Evolutionary conservation across 2,888 invertebrate species (phyloP).

Genomic region (Leucophenga maculata): DNA sequence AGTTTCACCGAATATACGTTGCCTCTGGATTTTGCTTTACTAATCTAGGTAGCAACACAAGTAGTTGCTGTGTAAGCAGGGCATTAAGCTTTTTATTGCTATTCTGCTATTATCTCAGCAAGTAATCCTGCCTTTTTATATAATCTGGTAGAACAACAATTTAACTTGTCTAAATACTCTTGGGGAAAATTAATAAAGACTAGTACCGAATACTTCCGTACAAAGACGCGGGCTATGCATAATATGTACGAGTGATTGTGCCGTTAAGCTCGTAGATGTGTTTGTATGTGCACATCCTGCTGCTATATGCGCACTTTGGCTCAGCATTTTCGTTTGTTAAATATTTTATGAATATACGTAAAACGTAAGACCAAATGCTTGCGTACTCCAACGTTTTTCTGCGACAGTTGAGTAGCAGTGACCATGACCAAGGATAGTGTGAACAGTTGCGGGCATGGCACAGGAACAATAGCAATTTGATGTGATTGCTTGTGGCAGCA

Average conservation of each 20-base stretch:
- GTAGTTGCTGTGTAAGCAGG: too few species aligned
- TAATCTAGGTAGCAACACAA: too few species aligned
- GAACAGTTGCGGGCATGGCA: not conserved
- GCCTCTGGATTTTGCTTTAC: too few species aligned
- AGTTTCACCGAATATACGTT: too few species aligned
- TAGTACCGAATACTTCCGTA: too few species aligned
- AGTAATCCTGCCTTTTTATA: too few species aligned
- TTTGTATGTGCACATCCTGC: not conserved
- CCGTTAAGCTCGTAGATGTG: not conserved
- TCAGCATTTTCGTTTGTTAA: slow-evolving; percentile 38
- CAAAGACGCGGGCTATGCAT: not conserved
- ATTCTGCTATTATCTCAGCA: too few species aligned
- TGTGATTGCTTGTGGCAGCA: slow-evolving; percentile 46
- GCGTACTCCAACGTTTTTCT: not conserved
- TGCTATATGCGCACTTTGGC: not conserved
- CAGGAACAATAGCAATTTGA: slow-evolving; percentile 42
- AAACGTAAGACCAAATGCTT: slow-evolving; percentile 32
- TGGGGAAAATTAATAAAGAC: too few species aligned
- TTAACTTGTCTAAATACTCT: too few species aligned
- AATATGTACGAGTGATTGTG: not conserved
- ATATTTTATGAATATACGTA: slow-evolving; percentile 57
- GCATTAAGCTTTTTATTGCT: too few species aligned
- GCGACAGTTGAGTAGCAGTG: not conserved
- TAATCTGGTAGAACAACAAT: too few species aligned
- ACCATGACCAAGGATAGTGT: not conserved